Base-by-base conservation (phyloP, 2,113 vertebrate genomes). In the Patagioenas fasciata region DNA sequence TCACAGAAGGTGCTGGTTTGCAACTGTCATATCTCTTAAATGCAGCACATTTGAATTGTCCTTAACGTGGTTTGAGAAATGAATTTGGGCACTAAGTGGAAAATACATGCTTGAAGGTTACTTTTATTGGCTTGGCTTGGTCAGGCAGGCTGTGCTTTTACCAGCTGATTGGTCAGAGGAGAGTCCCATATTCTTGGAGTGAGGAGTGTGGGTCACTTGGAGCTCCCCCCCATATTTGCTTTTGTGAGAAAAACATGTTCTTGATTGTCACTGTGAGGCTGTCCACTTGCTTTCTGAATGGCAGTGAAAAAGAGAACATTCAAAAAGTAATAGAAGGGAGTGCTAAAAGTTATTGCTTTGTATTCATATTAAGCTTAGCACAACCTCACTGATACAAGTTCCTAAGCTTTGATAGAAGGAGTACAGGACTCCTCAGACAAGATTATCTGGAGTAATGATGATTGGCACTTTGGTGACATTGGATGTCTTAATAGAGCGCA, bases 381-480 rank as follows among this genome's bases (percentile, higher is more conserved):
- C 47, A 5, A 34, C 36, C 53, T 80, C 61, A 2, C 34, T 58
- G 57, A 17, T 32, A 57, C 0, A 1, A 65, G 36, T 54, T 81
- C 29, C 40, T 60, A 7, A 85, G 25, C 32, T 77, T 42, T 23
- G 71, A 5, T 80, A 80, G 77, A 83, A 29, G 57, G 73, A 91
- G 53, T 19, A 56, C 28, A 54, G 82, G 64, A 53, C 91, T 78
- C 5, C 21, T 94, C 90, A 91, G 69, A 23, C 66, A 24, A 83
- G 85, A 88, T 96, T 88, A 64, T 65, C 73, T 60, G 70, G 44
- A 88, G 44, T 79, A 71, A 81, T 50, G 72, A 54, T 74, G 44
- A 67, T 80, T 88, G 80, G 56, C 56, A 42, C 48, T 88, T 42
- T 36, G 62, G 34, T 80, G 50, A 44, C 38, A 38, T 44, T 60